Base-by-base conservation (phyloP, 2,888 invertebrate genomes). In the Zootermopsis nevadensis region DNA sequence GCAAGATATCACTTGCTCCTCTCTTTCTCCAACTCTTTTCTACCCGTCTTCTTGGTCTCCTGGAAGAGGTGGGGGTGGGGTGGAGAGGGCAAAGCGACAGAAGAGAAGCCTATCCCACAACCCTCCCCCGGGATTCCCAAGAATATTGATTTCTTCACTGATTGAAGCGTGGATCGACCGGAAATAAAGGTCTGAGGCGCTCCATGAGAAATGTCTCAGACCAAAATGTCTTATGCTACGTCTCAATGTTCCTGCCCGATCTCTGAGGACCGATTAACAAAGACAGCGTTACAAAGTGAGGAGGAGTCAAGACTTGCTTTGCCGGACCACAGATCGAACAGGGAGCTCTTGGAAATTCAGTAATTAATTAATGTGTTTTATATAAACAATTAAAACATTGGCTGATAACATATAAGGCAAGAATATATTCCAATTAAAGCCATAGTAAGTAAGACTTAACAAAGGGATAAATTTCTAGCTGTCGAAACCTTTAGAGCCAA, bases 141-240 rank as follows among this genome's bases (percentile, higher is more conserved):
- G 55, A 80, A 83, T 83, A 84, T 84, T 83, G 84, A 84, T 84
- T 84, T 79, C 83, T 74, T 81, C 77, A 42, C 83, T 84, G 84
- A 84, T 84, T 84, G 84, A 84, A 84, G 84, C 81, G 83, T 80
- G 83, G 81, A 84, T 84, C 79, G 83, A 81, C 83, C 82, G 84
- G 84, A 84, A 84, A 83, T 83, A 83, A 83, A 83, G 83, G 79
- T 83, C 80, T 83, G 69, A 81, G 81, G 81, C 81, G 81, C 69
- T 81, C 69, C 69, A 33, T 69, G 33, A 69, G 69, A 69, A 33
- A 74, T 74, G 74, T 74, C 74, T 74, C 35, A 69, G 69, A 4
- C 74, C 74, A 74, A 38, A 38, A 69, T 69, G 33, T 69, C 33
- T 69, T 38, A 38, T 38, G 74, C 74, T 38, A 74, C 74, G 74